These are phyloP conservation scores for Hydrotaea cyrtoneurina DNA, from an alignment of 2,888 invertebrate species.

Conservation along the genomic window DNA sequence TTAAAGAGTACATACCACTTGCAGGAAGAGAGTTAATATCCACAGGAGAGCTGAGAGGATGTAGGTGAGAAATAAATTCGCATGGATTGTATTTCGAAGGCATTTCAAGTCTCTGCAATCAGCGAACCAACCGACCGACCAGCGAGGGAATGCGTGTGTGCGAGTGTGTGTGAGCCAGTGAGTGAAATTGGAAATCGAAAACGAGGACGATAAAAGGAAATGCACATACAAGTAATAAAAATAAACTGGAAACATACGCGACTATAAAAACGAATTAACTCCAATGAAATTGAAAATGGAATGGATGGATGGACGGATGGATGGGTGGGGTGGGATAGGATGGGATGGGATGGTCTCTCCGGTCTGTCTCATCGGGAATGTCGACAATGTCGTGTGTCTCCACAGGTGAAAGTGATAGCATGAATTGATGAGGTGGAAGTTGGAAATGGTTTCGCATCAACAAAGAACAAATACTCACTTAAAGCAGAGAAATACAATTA, in stretches of 20 bases:
- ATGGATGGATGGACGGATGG: background rate
- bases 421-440: background rate
- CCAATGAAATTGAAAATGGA: constrained; percentile 13
- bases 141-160: background rate
- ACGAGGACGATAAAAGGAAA: background rate
- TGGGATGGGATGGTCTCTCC: no score
- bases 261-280: constrained; percentile 8
- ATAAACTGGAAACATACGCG: constrained; percentile 28
- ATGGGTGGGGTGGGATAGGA: background rate
- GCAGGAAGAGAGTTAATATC: constrained; percentile 90
- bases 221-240: constrained; percentile 28
- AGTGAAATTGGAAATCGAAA: background rate
- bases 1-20: constrained; percentile 82
- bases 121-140: no score
- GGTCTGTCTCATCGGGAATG: background rate
- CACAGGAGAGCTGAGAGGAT: constrained; percentile 93
- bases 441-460: background rate
- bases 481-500: constrained; percentile 93
- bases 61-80: constrained; percentile 96
- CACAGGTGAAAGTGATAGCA: background rate
- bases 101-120: constrained; percentile 92
- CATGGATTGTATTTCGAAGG: constrained; percentile 95
- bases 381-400: no score
- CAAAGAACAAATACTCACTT: constrained; percentile 86
- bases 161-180: background rate